These are phyloP conservation scores for Drosophila teissieri DNA, from an alignment of 1,140 invertebrate genomes.

Conservation along the genomic window DNA sequence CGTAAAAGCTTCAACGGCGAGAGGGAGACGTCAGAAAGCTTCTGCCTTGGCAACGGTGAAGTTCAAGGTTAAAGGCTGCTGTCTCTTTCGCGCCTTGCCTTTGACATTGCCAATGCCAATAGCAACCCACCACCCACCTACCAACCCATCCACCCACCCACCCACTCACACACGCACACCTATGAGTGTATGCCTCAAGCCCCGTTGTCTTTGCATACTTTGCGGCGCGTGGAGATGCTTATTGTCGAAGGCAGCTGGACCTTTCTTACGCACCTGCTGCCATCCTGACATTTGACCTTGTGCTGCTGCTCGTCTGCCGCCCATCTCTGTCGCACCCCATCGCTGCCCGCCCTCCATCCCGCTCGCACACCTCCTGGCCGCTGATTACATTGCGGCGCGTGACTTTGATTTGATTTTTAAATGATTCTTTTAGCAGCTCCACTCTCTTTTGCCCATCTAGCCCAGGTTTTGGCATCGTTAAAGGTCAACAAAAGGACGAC, in stretches of 20 bases:
- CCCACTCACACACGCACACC: constrained; percentile 33
- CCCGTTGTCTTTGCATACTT: constrained; percentile 65
- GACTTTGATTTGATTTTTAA: constrained; percentile 83
- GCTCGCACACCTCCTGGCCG: constrained; percentile 30
- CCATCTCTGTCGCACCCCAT: background rate
- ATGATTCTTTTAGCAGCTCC: constrained; percentile 74
- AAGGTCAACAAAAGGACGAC: constrained; percentile 81
- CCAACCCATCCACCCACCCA: constrained; percentile 23
- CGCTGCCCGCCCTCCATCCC: background rate
- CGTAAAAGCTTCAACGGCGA: constrained; percentile 58
- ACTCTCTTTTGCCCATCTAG: constrained; percentile 30
- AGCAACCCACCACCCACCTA: constrained; percentile 19
- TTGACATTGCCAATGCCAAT: constrained; percentile 37
- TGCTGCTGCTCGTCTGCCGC: constrained; percentile 4
- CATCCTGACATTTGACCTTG: constrained; percentile 61
- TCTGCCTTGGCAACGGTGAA: constrained; percentile 75
- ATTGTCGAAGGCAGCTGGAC: constrained; percentile 63
- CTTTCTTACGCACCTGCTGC: constrained; percentile 68
- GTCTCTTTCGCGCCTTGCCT: constrained; percentile 22
- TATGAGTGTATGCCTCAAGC: constrained; percentile 14
- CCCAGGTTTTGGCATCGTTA: constrained; percentile 53
- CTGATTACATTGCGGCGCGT: constrained; percentile 79
- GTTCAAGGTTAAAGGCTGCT: constrained; percentile 74
- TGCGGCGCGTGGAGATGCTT: constrained; percentile 70
- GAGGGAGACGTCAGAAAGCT: constrained; percentile 26